A percentile compares a stretch with the other conserved stretches of the same genome.
Evolutionary conservation across 2,797 vertebrate species (phyloP).

Genomic region (Peromyscus eremicus): DNA sequence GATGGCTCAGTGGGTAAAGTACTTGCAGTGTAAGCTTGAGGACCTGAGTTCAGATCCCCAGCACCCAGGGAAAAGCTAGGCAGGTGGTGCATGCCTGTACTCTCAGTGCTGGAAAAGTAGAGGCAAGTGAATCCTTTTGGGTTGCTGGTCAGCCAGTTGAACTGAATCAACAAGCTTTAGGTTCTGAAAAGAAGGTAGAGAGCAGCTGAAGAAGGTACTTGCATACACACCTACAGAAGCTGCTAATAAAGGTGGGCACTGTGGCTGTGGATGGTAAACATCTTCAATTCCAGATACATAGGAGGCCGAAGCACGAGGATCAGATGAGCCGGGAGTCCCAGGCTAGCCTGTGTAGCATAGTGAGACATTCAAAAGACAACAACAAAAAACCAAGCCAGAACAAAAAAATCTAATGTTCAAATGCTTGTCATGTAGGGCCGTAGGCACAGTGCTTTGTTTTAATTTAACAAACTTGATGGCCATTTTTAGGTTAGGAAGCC

Average conservation of each 20-base stretch:
- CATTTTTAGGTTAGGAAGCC: constrained; percentile 26
- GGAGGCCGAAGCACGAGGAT: not conserved
- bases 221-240: not conserved
- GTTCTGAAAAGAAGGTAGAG: not conserved
- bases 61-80: not conserved
- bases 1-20: not conserved
- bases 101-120: not conserved
- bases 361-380: not conserved
- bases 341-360: not conserved
- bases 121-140: not conserved
- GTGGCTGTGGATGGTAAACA: not conserved
- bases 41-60: not conserved
- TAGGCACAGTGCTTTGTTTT: not conserved
- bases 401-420: not conserved
- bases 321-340: not conserved
- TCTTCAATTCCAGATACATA: not conserved
- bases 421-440: not conserved
- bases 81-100: not conserved
- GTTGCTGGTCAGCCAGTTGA: not conserved
- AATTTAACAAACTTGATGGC: not conserved
- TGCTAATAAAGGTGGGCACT: not conserved
- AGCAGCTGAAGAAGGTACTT: not conserved
- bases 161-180: not conserved
- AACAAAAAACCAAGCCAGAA: not conserved
- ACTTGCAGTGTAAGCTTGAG: not conserved